Percentiles rank a stretch among this genome's conserved stretches.
These are phyloP conservation scores for Hyaena hyaena DNA, from an alignment of 2,113 vertebrate genomes.

Conservation along the genomic window DNA sequence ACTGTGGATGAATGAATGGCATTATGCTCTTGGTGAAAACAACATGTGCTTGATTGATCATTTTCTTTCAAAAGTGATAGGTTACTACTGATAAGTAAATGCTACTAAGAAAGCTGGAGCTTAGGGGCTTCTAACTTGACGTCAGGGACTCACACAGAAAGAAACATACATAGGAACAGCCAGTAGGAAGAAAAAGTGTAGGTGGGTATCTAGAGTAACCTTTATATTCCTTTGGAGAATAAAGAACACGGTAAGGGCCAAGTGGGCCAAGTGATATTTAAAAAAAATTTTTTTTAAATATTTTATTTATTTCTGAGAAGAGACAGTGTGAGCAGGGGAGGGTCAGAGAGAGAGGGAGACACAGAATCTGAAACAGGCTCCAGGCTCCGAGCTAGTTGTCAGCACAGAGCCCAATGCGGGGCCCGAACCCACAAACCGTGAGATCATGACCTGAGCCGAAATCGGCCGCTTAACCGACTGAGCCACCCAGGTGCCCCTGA, in stretches of 20 bases:
- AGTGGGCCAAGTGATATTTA: not conserved
- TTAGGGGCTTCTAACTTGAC: not conserved
- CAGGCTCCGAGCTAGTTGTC: too few species aligned
- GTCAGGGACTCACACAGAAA: not conserved
- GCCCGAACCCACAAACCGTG: too few species aligned
- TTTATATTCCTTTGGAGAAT: not conserved
- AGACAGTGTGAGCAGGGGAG: too few species aligned
- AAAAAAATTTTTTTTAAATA: not conserved
- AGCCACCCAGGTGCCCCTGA: too few species aligned
- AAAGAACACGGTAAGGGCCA: constrained; percentile 7
- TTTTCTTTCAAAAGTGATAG: not conserved
- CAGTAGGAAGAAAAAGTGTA: not conserved
- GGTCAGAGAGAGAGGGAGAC: too few species aligned
- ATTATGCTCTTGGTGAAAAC: not conserved
- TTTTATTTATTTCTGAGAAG: not conserved
- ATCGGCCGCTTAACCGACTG: too few species aligned
- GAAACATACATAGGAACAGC: not conserved
- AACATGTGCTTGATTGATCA: not conserved
- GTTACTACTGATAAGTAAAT: not conserved
- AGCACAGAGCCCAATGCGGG: too few species aligned
- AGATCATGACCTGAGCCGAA: too few species aligned
- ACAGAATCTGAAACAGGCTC: too few species aligned
- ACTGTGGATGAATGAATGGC: not conserved
- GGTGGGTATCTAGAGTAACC: not conserved
- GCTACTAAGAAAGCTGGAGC: not conserved